Percentiles rank a stretch among this genome's conserved stretches.
phyloP scores from a whole-genome alignment of 2,113 vertebrate genomes.

The Axis porcinus region DNA sequence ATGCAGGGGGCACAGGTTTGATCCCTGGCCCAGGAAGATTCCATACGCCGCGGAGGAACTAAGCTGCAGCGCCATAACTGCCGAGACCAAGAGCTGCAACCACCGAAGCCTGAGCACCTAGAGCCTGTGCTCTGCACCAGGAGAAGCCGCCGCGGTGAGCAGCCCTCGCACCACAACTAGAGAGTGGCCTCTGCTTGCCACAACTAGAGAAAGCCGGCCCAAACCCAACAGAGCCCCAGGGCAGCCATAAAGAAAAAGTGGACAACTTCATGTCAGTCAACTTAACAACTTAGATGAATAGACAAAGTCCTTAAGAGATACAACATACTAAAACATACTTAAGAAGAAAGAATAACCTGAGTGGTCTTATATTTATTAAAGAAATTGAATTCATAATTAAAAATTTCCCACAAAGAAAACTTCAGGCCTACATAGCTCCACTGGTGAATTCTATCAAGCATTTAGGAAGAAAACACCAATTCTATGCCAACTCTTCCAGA shows the following conservation, averaged over 20 bases:
- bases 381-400: background rate
- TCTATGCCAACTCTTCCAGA: background rate
- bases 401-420: background rate
- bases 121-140: background rate
- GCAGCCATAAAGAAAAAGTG: background rate
- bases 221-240: background rate
- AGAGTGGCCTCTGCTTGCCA: background rate
- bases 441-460: background rate
- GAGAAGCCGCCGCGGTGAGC: background rate
- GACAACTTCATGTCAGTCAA: background rate
- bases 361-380: background rate
- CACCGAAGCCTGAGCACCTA: background rate
- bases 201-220: background rate
- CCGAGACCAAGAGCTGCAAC: background rate
- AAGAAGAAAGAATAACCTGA: background rate
- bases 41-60: background rate
- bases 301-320: background rate
- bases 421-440: background rate
- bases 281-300: background rate
- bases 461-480: background rate
- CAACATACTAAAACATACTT: background rate
- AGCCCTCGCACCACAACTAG: rapidly evolving
- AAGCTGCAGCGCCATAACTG: background rate
- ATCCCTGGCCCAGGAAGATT: background rate
- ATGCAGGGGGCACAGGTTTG: background rate